Evolutionary conservation across 2,888 invertebrate species (phyloP).

Genomic region (Tachina fera): DNA sequence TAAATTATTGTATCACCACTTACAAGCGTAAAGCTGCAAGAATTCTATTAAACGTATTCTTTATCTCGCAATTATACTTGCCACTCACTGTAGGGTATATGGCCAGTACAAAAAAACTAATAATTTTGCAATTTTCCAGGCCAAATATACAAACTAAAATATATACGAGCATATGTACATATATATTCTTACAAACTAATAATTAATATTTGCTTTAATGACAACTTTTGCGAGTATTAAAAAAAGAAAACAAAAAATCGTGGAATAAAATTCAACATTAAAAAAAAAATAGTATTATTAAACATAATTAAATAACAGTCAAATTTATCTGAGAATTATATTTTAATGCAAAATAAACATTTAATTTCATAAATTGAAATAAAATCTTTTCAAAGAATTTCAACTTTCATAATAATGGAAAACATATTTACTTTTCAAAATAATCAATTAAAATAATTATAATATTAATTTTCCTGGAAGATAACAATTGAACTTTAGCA

Average conservation of each 20-base stretch:
- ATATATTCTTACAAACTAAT: constrained; percentile 35
- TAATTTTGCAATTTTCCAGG: constrained; percentile 4
- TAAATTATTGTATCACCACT: too few relatives aligned
- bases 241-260: constrained; percentile 39
- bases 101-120: not conserved
- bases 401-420: not conserved
- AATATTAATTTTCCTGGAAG: too few relatives aligned
- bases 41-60: not conserved
- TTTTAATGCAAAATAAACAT: constrained; percentile 8
- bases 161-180: too few relatives aligned
- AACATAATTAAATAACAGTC: constrained; percentile 59
- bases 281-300: constrained; percentile 38
- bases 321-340: constrained; percentile 42
- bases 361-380: not conserved
- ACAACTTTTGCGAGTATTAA: constrained; percentile 40
- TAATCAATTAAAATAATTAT: too few relatives aligned
- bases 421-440: too few relatives aligned
- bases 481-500: too few relatives aligned
- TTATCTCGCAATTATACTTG: not conserved
- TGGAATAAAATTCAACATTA: constrained; percentile 34
- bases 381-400: not conserved
- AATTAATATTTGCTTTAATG: constrained; percentile 51
- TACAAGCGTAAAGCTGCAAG: too few relatives aligned
- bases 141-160: not conserved
- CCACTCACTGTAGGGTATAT: constrained; percentile 36